A percentile compares a stretch with the other conserved stretches of the same genome.
phyloP scores from a whole-genome alignment of 2,113 vertebrate species.

The Syngnathus floridae region DNA sequence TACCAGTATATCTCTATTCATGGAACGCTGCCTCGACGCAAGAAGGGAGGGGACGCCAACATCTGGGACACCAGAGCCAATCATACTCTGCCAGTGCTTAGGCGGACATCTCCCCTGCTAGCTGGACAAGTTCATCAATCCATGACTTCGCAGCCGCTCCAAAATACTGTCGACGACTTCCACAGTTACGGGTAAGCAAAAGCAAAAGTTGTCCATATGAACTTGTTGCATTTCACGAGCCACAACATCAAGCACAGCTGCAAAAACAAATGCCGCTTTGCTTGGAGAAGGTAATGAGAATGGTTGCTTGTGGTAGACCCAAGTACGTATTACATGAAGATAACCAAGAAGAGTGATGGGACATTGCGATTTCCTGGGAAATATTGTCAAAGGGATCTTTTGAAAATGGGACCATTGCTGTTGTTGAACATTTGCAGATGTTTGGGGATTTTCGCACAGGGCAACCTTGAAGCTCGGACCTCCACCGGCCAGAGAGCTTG shows the following conservation, averaged over 20 bases:
- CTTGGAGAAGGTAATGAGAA: not conserved
- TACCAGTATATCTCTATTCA: slow-evolving; percentile 86
- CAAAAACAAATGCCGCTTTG: not conserved
- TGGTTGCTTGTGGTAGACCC: not conserved
- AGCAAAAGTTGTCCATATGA: not conserved
- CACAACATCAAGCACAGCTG: not conserved
- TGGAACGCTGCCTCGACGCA: slow-evolving; percentile 90
- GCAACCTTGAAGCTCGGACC: not conserved
- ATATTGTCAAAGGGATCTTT: no score
- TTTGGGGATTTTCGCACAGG: not conserved
- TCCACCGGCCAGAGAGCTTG: no score
- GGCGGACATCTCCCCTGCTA: slow-evolving; percentile 31
- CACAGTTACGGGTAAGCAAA: slow-evolving; percentile 75
- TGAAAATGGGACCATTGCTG: no score
- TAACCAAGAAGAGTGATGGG: no score
- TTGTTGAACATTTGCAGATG: no score
- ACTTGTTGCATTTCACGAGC: not conserved
- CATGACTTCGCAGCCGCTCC: slow-evolving; percentile 64
- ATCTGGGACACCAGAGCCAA: slow-evolving; percentile 55
- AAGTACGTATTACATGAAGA: not conserved
- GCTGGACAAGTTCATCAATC: slow-evolving; percentile 43
- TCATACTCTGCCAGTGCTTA: slow-evolving; percentile 40
- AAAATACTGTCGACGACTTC: slow-evolving; percentile 74
- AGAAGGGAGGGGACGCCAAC: slow-evolving; percentile 66
- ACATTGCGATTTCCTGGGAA: no score